A percentile compares a stretch with the other conserved stretches of the same genome.
phyloP scores from a whole-genome alignment of 92 coral and sea anemone genomes.

The Ricordea florida region DNA sequence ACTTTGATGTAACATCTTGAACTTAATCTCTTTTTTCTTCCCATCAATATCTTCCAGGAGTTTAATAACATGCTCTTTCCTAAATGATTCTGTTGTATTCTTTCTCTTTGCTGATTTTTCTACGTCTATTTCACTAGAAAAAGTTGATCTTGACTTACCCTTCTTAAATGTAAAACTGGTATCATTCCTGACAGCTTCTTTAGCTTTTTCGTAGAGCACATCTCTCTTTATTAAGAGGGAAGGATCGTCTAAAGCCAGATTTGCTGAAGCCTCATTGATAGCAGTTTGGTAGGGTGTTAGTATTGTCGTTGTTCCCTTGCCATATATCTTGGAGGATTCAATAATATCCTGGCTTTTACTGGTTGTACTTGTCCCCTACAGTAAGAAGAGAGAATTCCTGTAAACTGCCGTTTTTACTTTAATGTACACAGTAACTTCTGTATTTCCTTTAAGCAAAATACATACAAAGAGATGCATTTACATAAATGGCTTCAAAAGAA shows the following conservation, averaged over 20 bases:
- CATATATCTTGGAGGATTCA: neutral
- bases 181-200: constrained; percentile 9
- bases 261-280: too few species aligned
- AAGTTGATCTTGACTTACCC: constrained; percentile 19
- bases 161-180: constrained; percentile 19
- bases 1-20: constrained; percentile 27
- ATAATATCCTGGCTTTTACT: neutral
- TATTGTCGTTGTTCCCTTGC: too few species aligned
- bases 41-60: constrained; percentile 54
- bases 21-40: constrained; percentile 49
- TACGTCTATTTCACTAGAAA: neutral
- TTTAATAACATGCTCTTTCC: constrained; percentile 36
- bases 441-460: neutral
- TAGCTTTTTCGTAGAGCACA: too few species aligned
- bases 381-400: neutral
- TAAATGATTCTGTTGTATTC: constrained; percentile 27
- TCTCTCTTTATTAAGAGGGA: too few species aligned
- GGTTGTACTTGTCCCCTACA: neutral
- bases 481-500: too few species aligned
- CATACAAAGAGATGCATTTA: neutral
- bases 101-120: constrained; percentile 20
- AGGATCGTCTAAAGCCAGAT: too few species aligned
- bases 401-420: neutral
- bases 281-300: too few species aligned
- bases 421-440: constrained; percentile 1